Evolutionary conservation across 2,888 invertebrate genomes (phyloP).

Genomic region (Limenitis camilla): DNA sequence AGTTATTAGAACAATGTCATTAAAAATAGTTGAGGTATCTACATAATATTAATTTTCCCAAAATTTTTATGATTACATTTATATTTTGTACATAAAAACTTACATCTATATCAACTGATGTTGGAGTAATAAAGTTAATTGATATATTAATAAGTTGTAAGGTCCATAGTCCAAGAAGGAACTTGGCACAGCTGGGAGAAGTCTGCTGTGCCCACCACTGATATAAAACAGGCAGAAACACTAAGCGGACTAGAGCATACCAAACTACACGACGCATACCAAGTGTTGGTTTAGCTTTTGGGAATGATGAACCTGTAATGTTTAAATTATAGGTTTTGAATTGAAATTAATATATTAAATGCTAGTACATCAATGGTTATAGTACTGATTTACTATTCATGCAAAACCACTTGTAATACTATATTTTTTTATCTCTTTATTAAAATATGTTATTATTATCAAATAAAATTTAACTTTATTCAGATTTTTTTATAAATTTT

Average conservation of each 20-base stretch:
- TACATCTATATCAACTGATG: constrained; percentile 68
- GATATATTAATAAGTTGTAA: constrained; percentile 80
- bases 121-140: constrained; percentile 67
- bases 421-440: too few relatives aligned
- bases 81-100: constrained; percentile 36
- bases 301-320: constrained; percentile 87
- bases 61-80: background rate
- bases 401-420: too few relatives aligned
- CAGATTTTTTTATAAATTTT: too few relatives aligned
- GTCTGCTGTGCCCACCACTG: constrained; percentile 96
- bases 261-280: constrained; percentile 89
- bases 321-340: background rate
- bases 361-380: too few relatives aligned
- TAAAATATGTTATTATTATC: too few relatives aligned
- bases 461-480: too few relatives aligned
- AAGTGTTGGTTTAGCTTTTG: constrained; percentile 96
- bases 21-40: background rate
- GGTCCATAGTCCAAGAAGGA: constrained; percentile 85
- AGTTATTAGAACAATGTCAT: constrained; percentile 2
- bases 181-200: constrained; percentile 81
- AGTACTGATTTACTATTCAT: too few relatives aligned
- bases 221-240: constrained; percentile 88
- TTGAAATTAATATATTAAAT: background rate
- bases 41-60: background rate
- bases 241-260: constrained; percentile 85